Evolutionary conservation across 1,140 invertebrate genomes (phyloP).

Genomic region (Drosophila oshimai): DNA sequence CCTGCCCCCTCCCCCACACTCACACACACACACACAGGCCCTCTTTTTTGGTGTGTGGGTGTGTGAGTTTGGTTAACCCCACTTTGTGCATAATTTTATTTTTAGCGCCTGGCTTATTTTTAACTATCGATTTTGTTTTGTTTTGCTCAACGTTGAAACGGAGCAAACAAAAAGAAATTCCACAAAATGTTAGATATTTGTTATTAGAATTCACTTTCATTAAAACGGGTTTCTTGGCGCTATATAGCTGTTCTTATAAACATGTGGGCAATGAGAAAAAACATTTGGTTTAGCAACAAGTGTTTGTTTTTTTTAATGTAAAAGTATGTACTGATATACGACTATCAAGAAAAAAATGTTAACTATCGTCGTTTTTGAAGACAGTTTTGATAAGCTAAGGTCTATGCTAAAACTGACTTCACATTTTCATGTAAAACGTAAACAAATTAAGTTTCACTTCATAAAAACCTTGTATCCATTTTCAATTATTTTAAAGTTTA

Average conservation of each 20-base stretch:
- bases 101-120: slow-evolving; percentile 67
- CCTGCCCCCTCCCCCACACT: no score
- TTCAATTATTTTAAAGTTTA: no score
- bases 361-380: no score
- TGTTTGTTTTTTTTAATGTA: slow-evolving; percentile 2
- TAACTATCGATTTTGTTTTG: slow-evolving; percentile 70
- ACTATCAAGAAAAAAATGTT: neutral
- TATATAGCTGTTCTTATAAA: neutral
- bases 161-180: slow-evolving; percentile 2
- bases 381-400: no score
- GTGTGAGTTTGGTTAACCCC: slow-evolving; percentile 5
- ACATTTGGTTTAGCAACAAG: slow-evolving; percentile 14
- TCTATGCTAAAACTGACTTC: no score
- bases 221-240: slow-evolving; percentile 7
- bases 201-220: slow-evolving; percentile 17
- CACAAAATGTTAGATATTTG: neutral
- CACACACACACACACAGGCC: slow-evolving; percentile 2
- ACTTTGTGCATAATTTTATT: slow-evolving; percentile 53
- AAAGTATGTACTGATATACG: neutral
- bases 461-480: no score
- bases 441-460: no score
- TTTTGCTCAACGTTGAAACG: neutral
- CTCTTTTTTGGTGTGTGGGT: neutral
- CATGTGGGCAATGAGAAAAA: neutral
- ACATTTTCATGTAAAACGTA: no score